Conservation (phyloP, 2,888 invertebrate species). For the Agapetus fuscipes region DNA sequence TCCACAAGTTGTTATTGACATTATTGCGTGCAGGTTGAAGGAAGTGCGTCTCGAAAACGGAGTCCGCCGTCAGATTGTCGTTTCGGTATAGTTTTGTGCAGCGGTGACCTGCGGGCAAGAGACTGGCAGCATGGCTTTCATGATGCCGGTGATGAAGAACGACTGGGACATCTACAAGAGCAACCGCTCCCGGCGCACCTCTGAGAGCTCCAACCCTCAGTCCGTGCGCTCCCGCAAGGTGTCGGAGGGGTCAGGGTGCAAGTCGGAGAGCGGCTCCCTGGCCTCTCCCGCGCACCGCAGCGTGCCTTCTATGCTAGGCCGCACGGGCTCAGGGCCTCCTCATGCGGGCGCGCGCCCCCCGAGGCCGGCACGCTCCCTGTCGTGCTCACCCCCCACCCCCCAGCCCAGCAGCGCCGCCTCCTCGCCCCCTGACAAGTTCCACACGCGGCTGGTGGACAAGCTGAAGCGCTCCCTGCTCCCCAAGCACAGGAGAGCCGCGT, state of each 20-base stretch:
- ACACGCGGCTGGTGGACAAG: slow-evolving; percentile 70
- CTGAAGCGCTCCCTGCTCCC: slow-evolving; percentile 60
- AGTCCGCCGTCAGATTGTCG: no score
- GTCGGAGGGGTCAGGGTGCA: slow-evolving; percentile 65
- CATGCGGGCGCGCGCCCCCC: slow-evolving; percentile 32
- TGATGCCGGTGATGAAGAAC: slow-evolving; percentile 92
- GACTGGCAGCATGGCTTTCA: slow-evolving; percentile 90
- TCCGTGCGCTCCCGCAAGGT: slow-evolving; percentile 58
- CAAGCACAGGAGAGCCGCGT: slow-evolving; percentile 42
- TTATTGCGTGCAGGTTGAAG: no score
- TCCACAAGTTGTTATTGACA: no score
- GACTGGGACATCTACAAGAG: slow-evolving; percentile 90
- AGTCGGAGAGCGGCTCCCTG: slow-evolving; percentile 59
- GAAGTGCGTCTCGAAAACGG: no score
- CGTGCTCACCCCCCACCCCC: slow-evolving; percentile 54
- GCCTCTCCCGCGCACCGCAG: slow-evolving; percentile 51
- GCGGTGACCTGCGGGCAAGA: no score
- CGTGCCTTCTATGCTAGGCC: slow-evolving; percentile 53
- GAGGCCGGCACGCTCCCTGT: slow-evolving; percentile 50
- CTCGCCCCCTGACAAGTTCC: slow-evolving; percentile 63
- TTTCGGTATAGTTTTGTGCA: no score
- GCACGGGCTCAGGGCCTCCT: slow-evolving; percentile 33
- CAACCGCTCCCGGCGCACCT: slow-evolving; percentile 63
- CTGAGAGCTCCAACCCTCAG: slow-evolving; percentile 59
- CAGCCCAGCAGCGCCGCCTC: slow-evolving; percentile 48